These are phyloP conservation scores for Unio pictorum DNA, from an alignment of 2,888 invertebrate species.

Conservation along the genomic window DNA sequence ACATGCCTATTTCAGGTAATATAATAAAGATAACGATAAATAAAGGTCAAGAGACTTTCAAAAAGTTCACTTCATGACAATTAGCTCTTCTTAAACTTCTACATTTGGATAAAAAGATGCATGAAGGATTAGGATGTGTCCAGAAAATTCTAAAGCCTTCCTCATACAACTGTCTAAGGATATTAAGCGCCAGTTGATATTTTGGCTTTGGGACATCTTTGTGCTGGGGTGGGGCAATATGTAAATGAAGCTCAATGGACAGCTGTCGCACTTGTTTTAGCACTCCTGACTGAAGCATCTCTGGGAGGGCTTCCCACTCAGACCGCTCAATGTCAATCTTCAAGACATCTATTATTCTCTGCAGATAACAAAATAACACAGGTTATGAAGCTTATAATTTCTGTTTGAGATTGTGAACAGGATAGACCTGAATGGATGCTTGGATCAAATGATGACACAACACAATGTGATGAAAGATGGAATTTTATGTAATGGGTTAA, in stretches of 20 bases:
- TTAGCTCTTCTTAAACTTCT: slow-evolving; percentile 22
- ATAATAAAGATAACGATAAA: no score
- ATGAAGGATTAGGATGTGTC: slow-evolving; percentile 39
- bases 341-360: slow-evolving; percentile 32
- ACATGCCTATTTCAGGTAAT: no score
- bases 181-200: slow-evolving; percentile 33
- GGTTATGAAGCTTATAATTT: no score
- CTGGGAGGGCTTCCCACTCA: slow-evolving; percentile 45
- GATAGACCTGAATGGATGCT: no score
- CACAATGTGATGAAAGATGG: no score
- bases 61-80: slow-evolving; percentile 31
- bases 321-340: slow-evolving; percentile 49
- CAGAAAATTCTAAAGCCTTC: slow-evolving; percentile 42
- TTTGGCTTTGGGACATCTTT: slow-evolving; percentile 15
- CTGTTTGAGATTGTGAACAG: no score
- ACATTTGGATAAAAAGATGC: slow-evolving; percentile 38
- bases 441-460: no score
- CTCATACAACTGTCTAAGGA: slow-evolving; percentile 29
- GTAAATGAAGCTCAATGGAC: slow-evolving; percentile 40
- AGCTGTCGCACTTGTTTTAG: slow-evolving; percentile 28
- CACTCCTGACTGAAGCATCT: slow-evolving; percentile 22
- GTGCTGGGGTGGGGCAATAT: no score
- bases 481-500: no score
- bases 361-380: slow-evolving; percentile 2
- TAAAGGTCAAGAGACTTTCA: slow-evolving; percentile 2